These are phyloP conservation scores for Aplidium turbinatum DNA, from an alignment of 23 tunicate genomes.

Conservation along the genomic window DNA sequence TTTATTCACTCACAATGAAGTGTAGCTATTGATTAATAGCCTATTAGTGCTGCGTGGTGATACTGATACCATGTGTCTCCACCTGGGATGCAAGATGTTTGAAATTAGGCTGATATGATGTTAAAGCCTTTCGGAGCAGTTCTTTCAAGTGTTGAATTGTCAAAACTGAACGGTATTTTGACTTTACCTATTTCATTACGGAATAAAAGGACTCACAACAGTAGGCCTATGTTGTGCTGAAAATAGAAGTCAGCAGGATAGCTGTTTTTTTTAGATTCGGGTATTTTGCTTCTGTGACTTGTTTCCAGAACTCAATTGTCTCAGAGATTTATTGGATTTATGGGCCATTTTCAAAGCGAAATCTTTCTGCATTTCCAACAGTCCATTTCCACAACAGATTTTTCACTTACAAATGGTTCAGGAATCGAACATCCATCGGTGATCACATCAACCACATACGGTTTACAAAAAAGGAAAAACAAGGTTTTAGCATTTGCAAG, in stretches of 20 bases:
- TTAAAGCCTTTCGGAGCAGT: constrained; percentile 47
- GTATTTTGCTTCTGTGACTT: constrained; percentile 55
- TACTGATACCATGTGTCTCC: constrained; percentile 42
- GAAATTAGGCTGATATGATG: constrained; percentile 46
- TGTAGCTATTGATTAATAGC: constrained; percentile 3
- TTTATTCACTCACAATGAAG: constrained; percentile 28
- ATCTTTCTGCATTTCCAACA: constrained; percentile 49
- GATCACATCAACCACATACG: constrained; percentile 59
- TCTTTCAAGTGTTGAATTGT: constrained; percentile 47
- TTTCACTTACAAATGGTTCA: constrained; percentile 34
- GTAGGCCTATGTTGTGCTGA: constrained; percentile 59
- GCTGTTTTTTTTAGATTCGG: constrained; percentile 42
- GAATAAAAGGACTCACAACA: constrained; percentile 60
- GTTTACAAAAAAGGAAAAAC: constrained; percentile 55
- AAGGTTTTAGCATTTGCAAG: constrained; percentile 53
- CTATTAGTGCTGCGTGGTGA: no score
- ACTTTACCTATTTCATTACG: constrained; percentile 49
- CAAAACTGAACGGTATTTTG: constrained; percentile 33
- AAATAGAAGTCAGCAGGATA: constrained; percentile 34
- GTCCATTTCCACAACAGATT: constrained; percentile 51
- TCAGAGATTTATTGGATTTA: constrained; percentile 27
- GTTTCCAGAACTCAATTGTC: constrained; percentile 51
- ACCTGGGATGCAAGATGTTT: constrained; percentile 49
- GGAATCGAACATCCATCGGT: constrained; percentile 55
- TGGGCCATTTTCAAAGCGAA: constrained; percentile 47